Evolutionary conservation across 2,113 vertebrate genomes (phyloP).

Genomic region (Ibidorhyncha struthersii): DNA sequence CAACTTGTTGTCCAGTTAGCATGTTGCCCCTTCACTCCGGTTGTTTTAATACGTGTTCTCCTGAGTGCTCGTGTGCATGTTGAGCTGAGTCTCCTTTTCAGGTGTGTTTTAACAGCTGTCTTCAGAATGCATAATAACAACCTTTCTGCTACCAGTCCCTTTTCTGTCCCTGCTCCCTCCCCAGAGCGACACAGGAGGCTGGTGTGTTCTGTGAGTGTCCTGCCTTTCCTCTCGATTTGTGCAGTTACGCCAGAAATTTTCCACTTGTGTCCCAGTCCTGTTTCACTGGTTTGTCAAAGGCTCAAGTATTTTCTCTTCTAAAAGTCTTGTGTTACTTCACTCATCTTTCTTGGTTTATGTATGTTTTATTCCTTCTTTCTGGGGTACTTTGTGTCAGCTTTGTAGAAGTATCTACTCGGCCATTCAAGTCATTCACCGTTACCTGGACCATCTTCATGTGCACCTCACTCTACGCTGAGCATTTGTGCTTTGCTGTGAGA

Average conservation of each 20-base stretch:
- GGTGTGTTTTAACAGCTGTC: not conserved
- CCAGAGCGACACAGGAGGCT: slow-evolving; percentile 1
- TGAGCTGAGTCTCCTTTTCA: not conserved
- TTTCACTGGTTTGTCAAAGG: slow-evolving; percentile 1
- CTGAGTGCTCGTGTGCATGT: slow-evolving; percentile 41
- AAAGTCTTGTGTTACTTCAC: not conserved
- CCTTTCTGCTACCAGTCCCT: not conserved
- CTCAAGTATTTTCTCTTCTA: not conserved
- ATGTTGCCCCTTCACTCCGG: not conserved
- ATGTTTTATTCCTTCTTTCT: slow-evolving; percentile 3
- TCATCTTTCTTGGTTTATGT: slow-evolving; percentile 21
- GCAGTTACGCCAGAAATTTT: slow-evolving; percentile 74
- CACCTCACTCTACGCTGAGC: not conserved
- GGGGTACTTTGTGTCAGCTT: not conserved
- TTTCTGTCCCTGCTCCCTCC: not conserved
- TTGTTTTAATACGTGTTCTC: not conserved
- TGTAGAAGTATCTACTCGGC: slow-evolving; percentile 8
- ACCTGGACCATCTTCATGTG: not conserved
- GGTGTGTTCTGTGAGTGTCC: slow-evolving; percentile 57
- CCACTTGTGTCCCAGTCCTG: slow-evolving; percentile 53
- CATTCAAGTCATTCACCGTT: not conserved
- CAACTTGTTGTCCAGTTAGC: not conserved
- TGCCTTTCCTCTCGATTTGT: slow-evolving; percentile 66
- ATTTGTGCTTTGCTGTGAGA: not conserved
- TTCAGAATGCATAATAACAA: not conserved